A percentile compares a stretch with the other conserved stretches of the same genome.
Conservation (phyloP, 2,113 vertebrate species). For the Syngnathus floridae region DNA sequence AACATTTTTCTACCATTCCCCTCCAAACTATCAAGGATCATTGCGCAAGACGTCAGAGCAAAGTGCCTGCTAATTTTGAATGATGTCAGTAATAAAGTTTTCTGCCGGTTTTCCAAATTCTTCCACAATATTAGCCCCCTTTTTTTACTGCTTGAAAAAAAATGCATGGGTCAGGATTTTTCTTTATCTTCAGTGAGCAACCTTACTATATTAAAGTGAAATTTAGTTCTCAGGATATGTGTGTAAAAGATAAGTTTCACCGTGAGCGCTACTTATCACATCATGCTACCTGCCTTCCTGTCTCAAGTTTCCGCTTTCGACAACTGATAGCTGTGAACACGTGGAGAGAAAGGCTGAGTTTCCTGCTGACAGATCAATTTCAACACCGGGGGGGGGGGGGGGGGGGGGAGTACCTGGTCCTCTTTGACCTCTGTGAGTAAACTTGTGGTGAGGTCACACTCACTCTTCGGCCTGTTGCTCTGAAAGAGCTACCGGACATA, state of each 20-base stretch:
- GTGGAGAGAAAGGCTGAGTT: constrained; percentile 55
- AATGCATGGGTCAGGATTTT: background rate
- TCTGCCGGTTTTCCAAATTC: background rate
- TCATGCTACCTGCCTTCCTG: constrained; percentile 53
- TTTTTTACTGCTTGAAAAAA: background rate
- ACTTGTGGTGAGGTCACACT: constrained; percentile 70
- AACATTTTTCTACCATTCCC: background rate
- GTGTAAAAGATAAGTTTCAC: constrained; percentile 4
- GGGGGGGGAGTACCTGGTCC: constrained; percentile 80
- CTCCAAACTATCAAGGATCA: background rate
- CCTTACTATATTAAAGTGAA: background rate
- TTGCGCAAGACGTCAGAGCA: background rate
- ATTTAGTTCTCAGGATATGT: background rate
- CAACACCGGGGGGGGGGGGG: constrained; percentile 37
- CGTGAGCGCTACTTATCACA: constrained; percentile 9
- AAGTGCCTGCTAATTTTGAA: background rate
- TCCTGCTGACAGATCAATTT: constrained; percentile 65
- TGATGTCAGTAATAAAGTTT: background rate
- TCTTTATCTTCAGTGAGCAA: background rate
- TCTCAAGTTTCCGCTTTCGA: constrained; percentile 54
- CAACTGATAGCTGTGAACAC: constrained; percentile 29
- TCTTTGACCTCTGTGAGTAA: constrained; percentile 84
- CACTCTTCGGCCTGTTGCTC: constrained; percentile 70
- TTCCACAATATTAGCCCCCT: background rate
- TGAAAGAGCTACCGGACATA: constrained; percentile 84